Evolutionary conservation across 2,797 vertebrate species (phyloP), one percentile per base, ranked within the genome.

Genomic region (Gobionotothen gibberifrons): DNA sequence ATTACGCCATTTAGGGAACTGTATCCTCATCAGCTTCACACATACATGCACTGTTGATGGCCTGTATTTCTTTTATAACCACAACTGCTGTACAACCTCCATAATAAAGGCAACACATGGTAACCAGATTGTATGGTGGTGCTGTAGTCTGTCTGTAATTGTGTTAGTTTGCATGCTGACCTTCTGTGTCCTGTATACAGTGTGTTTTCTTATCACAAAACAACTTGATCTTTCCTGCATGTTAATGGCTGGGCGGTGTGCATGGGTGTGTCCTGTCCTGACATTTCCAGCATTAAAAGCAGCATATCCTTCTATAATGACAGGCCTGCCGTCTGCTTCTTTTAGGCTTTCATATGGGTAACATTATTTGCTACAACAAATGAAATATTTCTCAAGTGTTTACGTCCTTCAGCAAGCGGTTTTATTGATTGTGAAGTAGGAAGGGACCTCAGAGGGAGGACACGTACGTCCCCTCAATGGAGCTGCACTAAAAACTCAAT

Each of bases 191-290:
- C 21, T 26, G 29, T 51, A 46, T 54, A 26, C 26, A 46, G 16
- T 51, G n/a, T 11, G n/a, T 40, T 14, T 19, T n/a, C 14, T 36
- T 52, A 1, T 12, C 16, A 47, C 46, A 61, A 5, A 9, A 2
- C 19, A 51, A 36, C 42, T n/a, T 40, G 16, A 42, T 15, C 13
- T 11, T 3, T 8, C 19, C 3, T 58, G 32, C 4, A 17, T 16
- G 21, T 10, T 58, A 9, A 44, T 55, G 56, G 39, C 9, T 52
- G 62, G n/a, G 8, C 43, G 56, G 51, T 12, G 14, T 52, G 51
- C 13, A 71, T 78, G 80, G 86, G 85, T 80, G 89, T 86, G 78
- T 79, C 87, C 61, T 46, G 9, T 19, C 46, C 8, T 66, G 0
- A 22, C 39, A 54, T 42, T 73, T 53, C 10, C 26, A 54, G 6